phyloP scores from a whole-genome alignment of 2,113 vertebrate genomes.

The Butorides virescens region DNA sequence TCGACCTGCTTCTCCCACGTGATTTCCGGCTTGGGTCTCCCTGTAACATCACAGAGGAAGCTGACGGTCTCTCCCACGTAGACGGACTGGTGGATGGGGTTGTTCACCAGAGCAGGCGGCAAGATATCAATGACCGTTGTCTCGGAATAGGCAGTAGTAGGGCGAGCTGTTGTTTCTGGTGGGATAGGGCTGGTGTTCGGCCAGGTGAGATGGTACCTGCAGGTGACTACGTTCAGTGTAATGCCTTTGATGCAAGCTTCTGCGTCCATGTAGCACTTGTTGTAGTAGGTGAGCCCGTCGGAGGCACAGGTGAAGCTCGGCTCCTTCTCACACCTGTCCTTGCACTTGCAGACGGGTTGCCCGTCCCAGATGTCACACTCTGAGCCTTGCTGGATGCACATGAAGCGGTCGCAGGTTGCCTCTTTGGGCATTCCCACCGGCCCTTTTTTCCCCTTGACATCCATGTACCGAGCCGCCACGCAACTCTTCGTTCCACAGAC shows the following conservation, averaged over 20 bases:
- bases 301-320: conserved; percentile 97
- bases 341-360: conserved; percentile 93
- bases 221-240: conserved; percentile 86
- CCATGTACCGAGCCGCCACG: conserved; percentile 89
- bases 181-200: conserved; percentile 87
- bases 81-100: conserved; percentile 80
- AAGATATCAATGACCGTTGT: conserved; percentile 79
- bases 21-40: conserved; percentile 87
- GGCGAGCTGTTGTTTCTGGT: conserved; percentile 84
- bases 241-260: conserved; percentile 96
- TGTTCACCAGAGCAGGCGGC: conserved; percentile 76
- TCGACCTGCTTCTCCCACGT: conserved; percentile 91
- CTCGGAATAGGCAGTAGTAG: conserved; percentile 81
- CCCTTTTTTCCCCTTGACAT: conserved; percentile 83
- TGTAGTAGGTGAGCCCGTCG: conserved; percentile 96
- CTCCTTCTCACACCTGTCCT: conserved; percentile 93
- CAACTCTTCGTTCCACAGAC: conserved; percentile 95
- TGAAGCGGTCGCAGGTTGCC: conserved; percentile 88
- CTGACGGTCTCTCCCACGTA: conserved; percentile 88
- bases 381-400: conserved; percentile 94
- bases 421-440: conserved; percentile 87
- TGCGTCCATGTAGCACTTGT: conserved; percentile 98
- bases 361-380: conserved; percentile 96
- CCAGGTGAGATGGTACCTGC: conserved; percentile 91
- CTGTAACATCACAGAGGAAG: conserved; percentile 88